A percentile compares a stretch with the other conserved stretches of the same genome.
phyloP scores from a whole-genome alignment of 2,888 invertebrate species.

The Shargacucullia verbasci region DNA sequence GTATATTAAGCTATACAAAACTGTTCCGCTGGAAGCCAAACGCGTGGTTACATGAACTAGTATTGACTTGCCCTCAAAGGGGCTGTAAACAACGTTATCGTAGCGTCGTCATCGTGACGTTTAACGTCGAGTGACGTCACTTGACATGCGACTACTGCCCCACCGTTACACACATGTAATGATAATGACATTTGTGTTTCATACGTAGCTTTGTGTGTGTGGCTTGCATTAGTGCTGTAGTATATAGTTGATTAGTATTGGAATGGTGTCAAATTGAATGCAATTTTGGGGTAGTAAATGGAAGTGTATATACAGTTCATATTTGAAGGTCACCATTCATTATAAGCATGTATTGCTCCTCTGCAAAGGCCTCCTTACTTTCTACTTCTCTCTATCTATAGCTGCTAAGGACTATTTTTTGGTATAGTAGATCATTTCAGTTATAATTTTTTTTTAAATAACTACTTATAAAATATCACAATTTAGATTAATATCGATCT shows the following conservation, averaged over 20 bases:
- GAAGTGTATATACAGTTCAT: too few relatives aligned
- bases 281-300: neutral
- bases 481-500: too few relatives aligned
- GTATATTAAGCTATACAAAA: neutral
- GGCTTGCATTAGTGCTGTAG: constrained; percentile 2
- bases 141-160: constrained; percentile 49
- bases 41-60: constrained; percentile 18
- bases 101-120: constrained; percentile 59
- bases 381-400: too few relatives aligned
- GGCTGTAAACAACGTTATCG: constrained; percentile 69
- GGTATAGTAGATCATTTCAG: too few relatives aligned
- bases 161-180: constrained; percentile 34
- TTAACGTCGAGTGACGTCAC: constrained; percentile 61
- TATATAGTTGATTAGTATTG: constrained; percentile 5
- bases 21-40: constrained; percentile 3
- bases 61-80: constrained; percentile 52
- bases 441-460: too few relatives aligned
- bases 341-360: too few relatives aligned
- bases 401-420: too few relatives aligned
- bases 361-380: too few relatives aligned
- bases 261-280: neutral
- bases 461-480: too few relatives aligned
- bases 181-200: constrained; percentile 38
- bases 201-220: constrained; percentile 7
- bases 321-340: too few relatives aligned